Base-by-base conservation (phyloP, 2,888 invertebrate species). In the Actias luna region DNA sequence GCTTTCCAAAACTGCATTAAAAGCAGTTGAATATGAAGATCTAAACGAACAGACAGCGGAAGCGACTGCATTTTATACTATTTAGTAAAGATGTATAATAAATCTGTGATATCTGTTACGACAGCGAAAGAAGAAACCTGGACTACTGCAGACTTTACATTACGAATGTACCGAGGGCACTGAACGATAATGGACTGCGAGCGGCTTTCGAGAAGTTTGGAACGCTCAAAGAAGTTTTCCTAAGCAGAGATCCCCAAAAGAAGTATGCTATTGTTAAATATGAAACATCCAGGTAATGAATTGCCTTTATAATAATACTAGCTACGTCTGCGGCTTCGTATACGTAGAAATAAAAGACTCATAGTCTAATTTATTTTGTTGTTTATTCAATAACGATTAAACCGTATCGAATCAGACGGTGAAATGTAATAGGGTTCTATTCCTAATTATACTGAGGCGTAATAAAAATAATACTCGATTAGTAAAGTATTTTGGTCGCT, bases 101-200 rank as follows among this genome's bases (percentile, higher is more conserved):
- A 39, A 39, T 39, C 14, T n/a, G n/a, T n/a, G 16, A 0, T 39
- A 39, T 18, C 2, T 42, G 0, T 42, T 18, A 5, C 61, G 16
- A 27, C 74, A 86, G 85, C 18, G 76, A 75, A 0, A 72, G 67
- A 0, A 77, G 77, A 0, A 75, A 75, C 1, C 60, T 89, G 0
- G 85, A 90, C 65, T 84, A 88, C 35, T 76, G 73, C 36, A 78
- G 82, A 0, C 74, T 92, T 0, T 90, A 92, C 65, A 73, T 92
- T 1, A 85, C 76, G 0, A 89, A 85, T 57, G 74, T 92, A 33
- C 87, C 89, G 0, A 70, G 69, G n/a, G 82, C 68, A 0, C 66
- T 92, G 0, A 89, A 74, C 14, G 79, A 84, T 0, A 83, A 86
- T 0, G 92, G 90, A 0, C 70, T 92, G 0, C 58, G 71, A 0